phyloP scores from a whole-genome alignment of 2,888 invertebrate genomes.

The Lagria hirta region DNA sequence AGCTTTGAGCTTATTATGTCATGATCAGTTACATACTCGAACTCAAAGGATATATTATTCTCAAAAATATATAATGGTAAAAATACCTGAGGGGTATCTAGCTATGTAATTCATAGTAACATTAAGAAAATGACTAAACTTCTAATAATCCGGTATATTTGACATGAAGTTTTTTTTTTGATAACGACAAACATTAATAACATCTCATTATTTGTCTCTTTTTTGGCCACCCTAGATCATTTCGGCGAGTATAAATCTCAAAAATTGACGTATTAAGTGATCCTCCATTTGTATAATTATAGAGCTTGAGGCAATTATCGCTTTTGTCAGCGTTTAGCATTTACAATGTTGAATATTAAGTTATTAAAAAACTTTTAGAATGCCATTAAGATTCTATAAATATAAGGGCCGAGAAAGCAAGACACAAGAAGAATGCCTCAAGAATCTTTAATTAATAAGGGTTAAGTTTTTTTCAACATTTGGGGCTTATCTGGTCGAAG shows the following conservation, averaged over 20 bases:
- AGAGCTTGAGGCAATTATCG: conserved; percentile 21
- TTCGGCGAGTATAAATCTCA: conserved; percentile 16
- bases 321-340: conserved; percentile 20
- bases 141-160: too few relatives aligned
- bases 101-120: too few relatives aligned
- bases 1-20: too few relatives aligned
- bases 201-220: too few relatives aligned
- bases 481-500: conserved; percentile 10
- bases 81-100: too few relatives aligned
- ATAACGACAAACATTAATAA: too few relatives aligned
- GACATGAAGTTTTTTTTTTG: too few relatives aligned
- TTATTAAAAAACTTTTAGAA: conserved; percentile 25
- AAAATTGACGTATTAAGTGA: conserved; percentile 20
- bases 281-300: conserved; percentile 22
- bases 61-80: too few relatives aligned
- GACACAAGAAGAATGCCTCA: conserved; percentile 15
- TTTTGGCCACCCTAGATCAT: conserved; percentile 9
- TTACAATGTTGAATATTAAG: conserved; percentile 22
- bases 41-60: too few relatives aligned
- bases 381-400: too few relatives aligned
- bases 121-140: too few relatives aligned
- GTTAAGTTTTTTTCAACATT: conserved; percentile 8
- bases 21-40: too few relatives aligned
- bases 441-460: conserved; percentile 14
- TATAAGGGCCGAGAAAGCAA: conserved; percentile 8